Percentiles rank a stretch among this genome's conserved stretches.
phyloP scores from a whole-genome alignment of 2,888 invertebrate species.

The Nemapogon koenigi region DNA sequence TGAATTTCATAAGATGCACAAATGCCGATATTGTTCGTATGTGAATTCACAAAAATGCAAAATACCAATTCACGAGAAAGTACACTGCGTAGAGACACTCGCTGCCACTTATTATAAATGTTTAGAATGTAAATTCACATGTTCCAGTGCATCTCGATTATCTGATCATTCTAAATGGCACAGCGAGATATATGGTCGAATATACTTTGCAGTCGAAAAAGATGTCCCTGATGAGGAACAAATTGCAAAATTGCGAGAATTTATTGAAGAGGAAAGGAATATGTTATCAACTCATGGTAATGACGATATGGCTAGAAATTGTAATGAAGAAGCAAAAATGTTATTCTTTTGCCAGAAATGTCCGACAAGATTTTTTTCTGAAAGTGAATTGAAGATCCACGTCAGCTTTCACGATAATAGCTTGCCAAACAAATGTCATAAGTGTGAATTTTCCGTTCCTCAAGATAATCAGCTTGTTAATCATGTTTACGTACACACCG shows the following conservation, averaged over 20 bases:
- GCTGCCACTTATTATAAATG: conserved; percentile 69
- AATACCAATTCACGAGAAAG: conserved; percentile 83
- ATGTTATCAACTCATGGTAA: conserved; percentile 23
- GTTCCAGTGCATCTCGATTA: conserved; percentile 73
- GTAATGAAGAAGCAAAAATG: conserved; percentile 38
- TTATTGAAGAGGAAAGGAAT: conserved; percentile 42
- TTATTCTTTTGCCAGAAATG: conserved; percentile 82
- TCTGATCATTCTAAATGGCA: conserved; percentile 80
- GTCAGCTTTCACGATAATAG: conserved; percentile 71
- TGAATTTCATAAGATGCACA: conserved; percentile 80
- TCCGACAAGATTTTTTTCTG: conserved; percentile 82
- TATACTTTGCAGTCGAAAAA: conserved; percentile 73
- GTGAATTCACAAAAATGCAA: conserved; percentile 81
- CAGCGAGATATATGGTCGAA: conserved; percentile 72
- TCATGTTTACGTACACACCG: conserved; percentile 77
- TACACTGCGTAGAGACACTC: conserved; percentile 68
- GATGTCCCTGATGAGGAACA: conserved; percentile 73
- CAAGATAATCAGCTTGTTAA: conserved; percentile 72
- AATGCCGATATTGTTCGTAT: conserved; percentile 85
- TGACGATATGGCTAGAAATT: conserved; percentile 27
- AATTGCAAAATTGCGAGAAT: conserved; percentile 48
- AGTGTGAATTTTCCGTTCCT: conserved; percentile 78
- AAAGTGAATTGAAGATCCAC: conserved; percentile 77
- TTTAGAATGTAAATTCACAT: conserved; percentile 80
- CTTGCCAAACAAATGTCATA: conserved; percentile 72